Evolutionary conservation across 2,888 invertebrate species (phyloP).

Genomic region (Scaptomyza reducta): DNA sequence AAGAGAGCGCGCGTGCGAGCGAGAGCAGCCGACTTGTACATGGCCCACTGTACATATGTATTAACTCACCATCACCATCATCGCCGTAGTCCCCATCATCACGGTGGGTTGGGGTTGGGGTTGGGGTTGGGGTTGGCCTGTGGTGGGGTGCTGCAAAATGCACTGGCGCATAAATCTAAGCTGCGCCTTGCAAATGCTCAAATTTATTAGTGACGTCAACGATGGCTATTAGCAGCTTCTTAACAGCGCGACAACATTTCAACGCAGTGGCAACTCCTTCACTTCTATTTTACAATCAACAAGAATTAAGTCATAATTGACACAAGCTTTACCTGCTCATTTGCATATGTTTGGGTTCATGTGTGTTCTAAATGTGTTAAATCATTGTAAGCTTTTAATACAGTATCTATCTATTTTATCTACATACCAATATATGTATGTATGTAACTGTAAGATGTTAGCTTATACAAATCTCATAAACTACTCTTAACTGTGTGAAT

Average conservation of each 20-base stretch:
- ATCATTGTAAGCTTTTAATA: conserved; percentile 47
- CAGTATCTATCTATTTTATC: conserved; percentile 13
- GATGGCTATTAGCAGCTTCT: conserved; percentile 35
- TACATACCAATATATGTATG: conserved; percentile 10
- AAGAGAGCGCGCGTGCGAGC: conserved; percentile 52
- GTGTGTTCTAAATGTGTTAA: conserved; percentile 39
- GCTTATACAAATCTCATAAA: conserved; percentile 40
- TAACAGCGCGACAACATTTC: conserved; percentile 25
- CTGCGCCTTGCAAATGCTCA: conserved; percentile 46
- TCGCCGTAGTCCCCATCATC: conserved; percentile 23
- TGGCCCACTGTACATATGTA: conserved; percentile 59
- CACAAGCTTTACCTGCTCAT: conserved; percentile 36
- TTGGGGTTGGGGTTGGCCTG: conserved; percentile 21
- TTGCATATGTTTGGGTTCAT: conserved; percentile 23
- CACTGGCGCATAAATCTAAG: conserved; percentile 61
- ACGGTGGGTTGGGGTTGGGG: conserved; percentile 37
- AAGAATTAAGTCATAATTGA: conserved; percentile 49
- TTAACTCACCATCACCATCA: conserved; percentile 60
- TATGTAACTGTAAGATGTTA: conserved; percentile 19
- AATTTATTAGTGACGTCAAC: conserved; percentile 59
- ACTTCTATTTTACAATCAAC: conserved; percentile 42
- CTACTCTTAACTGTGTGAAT: conserved; percentile 7
- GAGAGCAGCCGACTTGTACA: conserved; percentile 57
- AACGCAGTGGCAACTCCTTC: conserved; percentile 54
- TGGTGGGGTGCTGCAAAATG: conserved; percentile 46